A percentile compares a stretch with the other conserved stretches of the same genome.
Evolutionary conservation across 2,797 vertebrate genomes (phyloP).

Genomic region (Thunnus albacares): DNA sequence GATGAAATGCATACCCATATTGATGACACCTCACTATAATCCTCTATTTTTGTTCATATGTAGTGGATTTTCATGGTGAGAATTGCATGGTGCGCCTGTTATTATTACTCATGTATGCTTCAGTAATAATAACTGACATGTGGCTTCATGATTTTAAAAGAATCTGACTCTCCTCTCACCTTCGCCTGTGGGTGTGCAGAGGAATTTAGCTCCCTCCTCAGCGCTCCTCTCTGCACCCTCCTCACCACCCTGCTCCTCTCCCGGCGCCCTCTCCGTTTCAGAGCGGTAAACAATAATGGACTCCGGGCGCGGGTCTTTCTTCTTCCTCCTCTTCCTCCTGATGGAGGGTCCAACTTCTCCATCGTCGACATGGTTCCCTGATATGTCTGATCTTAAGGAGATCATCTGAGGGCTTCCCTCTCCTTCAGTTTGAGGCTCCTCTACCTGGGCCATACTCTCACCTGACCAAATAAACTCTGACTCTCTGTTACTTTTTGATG

Average conservation of each 20-base stretch:
- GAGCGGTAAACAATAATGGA: constrained; percentile 97
- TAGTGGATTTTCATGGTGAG: too few relatives aligned
- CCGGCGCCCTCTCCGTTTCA: constrained; percentile 89
- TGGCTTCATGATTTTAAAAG: constrained; percentile 1
- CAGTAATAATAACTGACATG: neutral
- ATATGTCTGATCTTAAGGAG: constrained; percentile 87
- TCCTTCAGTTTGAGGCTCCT: constrained; percentile 82
- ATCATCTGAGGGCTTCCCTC: constrained; percentile 88
- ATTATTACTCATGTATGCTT: too few relatives aligned
- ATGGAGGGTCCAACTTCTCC: constrained; percentile 88
- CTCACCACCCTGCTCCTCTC: constrained; percentile 88
- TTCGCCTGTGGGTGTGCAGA: constrained; percentile 89
- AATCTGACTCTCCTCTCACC: constrained; percentile 81
- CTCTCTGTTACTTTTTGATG: neutral
- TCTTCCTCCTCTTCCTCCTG: constrained; percentile 94
- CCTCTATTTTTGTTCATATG: too few relatives aligned
- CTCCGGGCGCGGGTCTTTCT: constrained; percentile 93
- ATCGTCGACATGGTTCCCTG: constrained; percentile 76
- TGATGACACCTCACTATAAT: too few relatives aligned
- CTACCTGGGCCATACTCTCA: constrained; percentile 81
- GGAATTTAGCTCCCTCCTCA: constrained; percentile 94
- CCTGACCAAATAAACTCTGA: constrained; percentile 21
- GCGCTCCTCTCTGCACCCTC: constrained; percentile 87
- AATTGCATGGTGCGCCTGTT: neutral
- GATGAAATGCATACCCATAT: too few relatives aligned